Percentiles rank a stretch among this genome's conserved stretches.
phyloP scores from a whole-genome alignment of 2,888 invertebrate genomes.

The Pinctada fucata region DNA sequence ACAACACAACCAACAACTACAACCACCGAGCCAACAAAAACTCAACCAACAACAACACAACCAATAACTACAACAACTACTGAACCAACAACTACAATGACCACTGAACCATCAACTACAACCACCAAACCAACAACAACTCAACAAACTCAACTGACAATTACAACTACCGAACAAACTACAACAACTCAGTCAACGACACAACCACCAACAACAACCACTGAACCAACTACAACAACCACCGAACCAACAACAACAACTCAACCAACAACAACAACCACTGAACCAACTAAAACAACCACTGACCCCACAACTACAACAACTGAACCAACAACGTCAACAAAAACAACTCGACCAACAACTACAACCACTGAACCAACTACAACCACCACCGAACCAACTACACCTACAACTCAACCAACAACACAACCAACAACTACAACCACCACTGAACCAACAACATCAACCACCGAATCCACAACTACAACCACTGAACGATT shows the following conservation, averaged over 20 bases:
- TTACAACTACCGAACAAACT: background rate
- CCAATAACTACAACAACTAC: background rate
- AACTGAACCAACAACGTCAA: background rate
- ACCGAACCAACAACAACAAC: no score
- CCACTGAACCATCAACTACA: background rate
- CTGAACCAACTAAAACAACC: no score
- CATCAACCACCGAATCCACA: no score
- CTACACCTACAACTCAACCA: no score
- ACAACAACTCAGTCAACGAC: background rate
- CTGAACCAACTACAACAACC: background rate
- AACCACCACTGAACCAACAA: no score
- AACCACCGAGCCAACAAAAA: no score
- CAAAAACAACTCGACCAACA: constrained; percentile 12
- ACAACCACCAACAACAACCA: background rate
- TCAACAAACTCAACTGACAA: background rate
- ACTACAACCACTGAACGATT: no score
- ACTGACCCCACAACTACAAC: no score
- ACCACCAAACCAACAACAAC: background rate
- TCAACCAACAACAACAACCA: background rate
- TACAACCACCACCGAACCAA: no score
- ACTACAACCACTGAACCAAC: no score
- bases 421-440: no score
- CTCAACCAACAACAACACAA: background rate
- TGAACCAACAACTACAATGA: background rate
- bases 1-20: no score